phyloP scores from a whole-genome alignment of 2,113 vertebrate species.

The Vulpes ferrilata region DNA sequence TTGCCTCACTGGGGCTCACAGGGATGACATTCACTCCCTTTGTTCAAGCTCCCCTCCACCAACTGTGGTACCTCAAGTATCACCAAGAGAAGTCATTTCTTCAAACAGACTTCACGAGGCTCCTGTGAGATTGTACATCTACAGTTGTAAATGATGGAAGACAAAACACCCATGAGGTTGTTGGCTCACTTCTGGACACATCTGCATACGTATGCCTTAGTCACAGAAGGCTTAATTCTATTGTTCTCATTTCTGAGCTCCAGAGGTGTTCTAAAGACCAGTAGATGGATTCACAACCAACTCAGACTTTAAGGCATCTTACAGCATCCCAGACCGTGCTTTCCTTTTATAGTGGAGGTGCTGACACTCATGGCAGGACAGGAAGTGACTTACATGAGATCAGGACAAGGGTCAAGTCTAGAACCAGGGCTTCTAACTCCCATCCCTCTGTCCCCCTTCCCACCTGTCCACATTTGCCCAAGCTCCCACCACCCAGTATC shows the following conservation, averaged over 20 bases:
- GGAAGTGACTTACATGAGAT: neutral
- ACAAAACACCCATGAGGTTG: accelerated
- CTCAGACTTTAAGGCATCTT: neutral
- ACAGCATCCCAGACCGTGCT: neutral
- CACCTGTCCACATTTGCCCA: neutral
- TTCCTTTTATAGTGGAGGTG: neutral
- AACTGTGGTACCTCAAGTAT: accelerated
- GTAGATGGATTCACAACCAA: too few relatives aligned
- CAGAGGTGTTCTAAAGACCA: neutral
- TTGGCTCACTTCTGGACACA: neutral
- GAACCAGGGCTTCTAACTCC: neutral
- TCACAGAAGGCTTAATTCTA: accelerated
- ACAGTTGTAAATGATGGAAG: neutral
- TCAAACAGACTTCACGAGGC: neutral
- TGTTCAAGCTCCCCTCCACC: neutral
- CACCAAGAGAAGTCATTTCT: neutral
- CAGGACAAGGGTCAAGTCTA: too few relatives aligned
- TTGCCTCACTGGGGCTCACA: neutral
- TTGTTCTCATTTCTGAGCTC: neutral
- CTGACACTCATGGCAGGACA: neutral
- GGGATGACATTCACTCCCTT: accelerated
- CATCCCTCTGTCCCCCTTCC: accelerated
- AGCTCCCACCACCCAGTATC: accelerated
- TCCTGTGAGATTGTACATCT: accelerated
- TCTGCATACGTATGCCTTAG: accelerated